These are phyloP conservation scores for Hypanus sabinus DNA, from an alignment of 2,113 vertebrate species.

Conservation along the genomic window DNA sequence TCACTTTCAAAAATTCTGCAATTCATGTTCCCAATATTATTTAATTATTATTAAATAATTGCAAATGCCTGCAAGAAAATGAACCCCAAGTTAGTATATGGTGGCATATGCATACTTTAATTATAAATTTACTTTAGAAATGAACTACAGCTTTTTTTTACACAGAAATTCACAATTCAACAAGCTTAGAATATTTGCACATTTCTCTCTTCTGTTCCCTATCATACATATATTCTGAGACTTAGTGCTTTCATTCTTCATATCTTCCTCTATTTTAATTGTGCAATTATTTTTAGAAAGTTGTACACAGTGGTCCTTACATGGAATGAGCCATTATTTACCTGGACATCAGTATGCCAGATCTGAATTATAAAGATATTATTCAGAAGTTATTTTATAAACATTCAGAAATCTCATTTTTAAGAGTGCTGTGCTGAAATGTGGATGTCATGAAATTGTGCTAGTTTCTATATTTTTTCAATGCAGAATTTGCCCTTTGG, in stretches of 20 bases:
- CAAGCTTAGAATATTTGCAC: background rate
- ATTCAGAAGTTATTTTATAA: background rate
- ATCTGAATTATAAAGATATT: background rate
- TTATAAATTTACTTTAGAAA: background rate
- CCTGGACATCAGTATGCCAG: background rate
- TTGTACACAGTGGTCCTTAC: background rate
- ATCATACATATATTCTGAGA: background rate
- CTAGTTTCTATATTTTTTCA: background rate
- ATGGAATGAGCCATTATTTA: background rate
- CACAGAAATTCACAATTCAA: background rate
- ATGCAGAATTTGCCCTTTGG: slow-evolving; percentile 57
- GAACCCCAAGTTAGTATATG: no score
- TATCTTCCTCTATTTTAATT: background rate
- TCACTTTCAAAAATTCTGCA: no score
- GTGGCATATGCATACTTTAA: no score
- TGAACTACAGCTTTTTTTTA: background rate
- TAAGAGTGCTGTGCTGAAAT: background rate
- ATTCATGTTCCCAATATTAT: no score
- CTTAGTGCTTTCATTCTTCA: background rate
- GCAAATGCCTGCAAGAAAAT: no score
- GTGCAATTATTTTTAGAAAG: background rate
- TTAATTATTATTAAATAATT: no score
- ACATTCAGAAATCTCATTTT: background rate
- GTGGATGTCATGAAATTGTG: background rate
- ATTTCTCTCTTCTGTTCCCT: background rate